Percentiles rank a stretch among this genome's conserved stretches.
Conservation (phyloP, 2,797 vertebrate genomes). For the Cirrhinus molitorella region DNA sequence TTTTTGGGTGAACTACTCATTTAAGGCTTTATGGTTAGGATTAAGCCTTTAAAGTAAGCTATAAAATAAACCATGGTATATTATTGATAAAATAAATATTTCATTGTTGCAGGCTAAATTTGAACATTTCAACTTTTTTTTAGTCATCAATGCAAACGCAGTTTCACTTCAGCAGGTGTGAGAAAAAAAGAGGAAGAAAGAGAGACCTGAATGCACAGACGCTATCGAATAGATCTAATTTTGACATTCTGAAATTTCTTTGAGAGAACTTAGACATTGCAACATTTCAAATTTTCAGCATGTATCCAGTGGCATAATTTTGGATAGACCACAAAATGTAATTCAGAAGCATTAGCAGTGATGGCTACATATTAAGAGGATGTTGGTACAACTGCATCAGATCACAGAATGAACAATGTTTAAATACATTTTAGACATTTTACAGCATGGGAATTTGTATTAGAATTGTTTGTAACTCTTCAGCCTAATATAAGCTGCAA, state of each 20-base stretch:
- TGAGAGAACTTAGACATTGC: not conserved
- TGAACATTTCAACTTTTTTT: not conserved
- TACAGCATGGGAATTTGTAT: not conserved
- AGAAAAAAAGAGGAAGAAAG: slow-evolving; percentile 19
- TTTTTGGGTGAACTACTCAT: no score
- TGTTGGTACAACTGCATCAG: not conserved
- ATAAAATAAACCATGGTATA: no score
- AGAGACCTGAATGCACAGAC: not conserved
- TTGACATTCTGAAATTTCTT: not conserved
- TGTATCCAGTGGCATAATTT: not conserved
- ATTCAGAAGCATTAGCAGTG: not conserved
- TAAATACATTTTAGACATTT: not conserved
- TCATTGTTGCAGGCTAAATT: not conserved
- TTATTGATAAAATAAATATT: not conserved
- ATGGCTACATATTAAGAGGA: no score
- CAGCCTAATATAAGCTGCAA: not conserved
- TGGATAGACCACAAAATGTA: not conserved
- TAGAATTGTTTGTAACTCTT: not conserved
- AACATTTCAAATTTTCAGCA: not conserved
- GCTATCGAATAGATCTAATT: not conserved
- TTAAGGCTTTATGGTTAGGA: no score
- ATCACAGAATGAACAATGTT: not conserved
- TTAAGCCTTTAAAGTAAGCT: no score
- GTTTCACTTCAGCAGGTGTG: slow-evolving; percentile 38
- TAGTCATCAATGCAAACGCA: not conserved